phyloP scores from a whole-genome alignment of 2,888 invertebrate species.

The Pollenia amentaria region DNA sequence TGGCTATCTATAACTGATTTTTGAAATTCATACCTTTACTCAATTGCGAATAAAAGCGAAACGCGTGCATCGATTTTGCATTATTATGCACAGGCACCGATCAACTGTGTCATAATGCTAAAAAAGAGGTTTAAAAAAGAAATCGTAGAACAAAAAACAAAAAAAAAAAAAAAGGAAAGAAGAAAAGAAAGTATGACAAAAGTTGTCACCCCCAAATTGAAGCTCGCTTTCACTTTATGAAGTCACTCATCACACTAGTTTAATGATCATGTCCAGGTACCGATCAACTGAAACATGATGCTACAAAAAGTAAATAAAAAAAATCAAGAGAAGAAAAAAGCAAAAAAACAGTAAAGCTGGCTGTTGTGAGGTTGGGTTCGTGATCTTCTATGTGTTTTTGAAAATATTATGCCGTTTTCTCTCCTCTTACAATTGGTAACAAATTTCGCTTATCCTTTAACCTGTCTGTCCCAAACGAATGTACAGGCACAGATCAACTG shows the following conservation, averaged over 20 bases:
- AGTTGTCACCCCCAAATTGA: slow-evolving; percentile 49
- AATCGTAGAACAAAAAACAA: slow-evolving; percentile 53
- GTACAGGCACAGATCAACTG: slow-evolving; percentile 75
- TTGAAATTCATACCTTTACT: too few relatives aligned
- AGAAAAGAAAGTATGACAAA: slow-evolving; percentile 54
- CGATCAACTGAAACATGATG: slow-evolving; percentile 75
- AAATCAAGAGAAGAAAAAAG: slow-evolving; percentile 52
- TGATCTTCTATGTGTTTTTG: slow-evolving; percentile 11
- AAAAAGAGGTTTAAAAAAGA: slow-evolving; percentile 65
- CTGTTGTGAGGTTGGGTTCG: neutral
- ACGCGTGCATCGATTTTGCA: too few relatives aligned
- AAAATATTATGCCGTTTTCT: neutral
- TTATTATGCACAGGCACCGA: slow-evolving; percentile 76
- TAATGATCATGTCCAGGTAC: slow-evolving; percentile 74
- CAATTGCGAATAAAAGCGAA: too few relatives aligned
- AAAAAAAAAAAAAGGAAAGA: slow-evolving; percentile 68
- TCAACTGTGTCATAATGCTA: slow-evolving; percentile 76
- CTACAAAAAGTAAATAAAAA: slow-evolving; percentile 68
- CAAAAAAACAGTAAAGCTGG: slow-evolving; percentile 8
- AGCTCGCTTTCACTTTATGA: slow-evolving; percentile 6
- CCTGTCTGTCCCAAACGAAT: slow-evolving; percentile 42
- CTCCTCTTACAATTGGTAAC: neutral
- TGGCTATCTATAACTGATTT: too few relatives aligned
- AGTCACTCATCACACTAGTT: slow-evolving; percentile 14
- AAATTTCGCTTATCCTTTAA: neutral